phyloP scores from a whole-genome alignment of 1,140 invertebrate genomes.

The Drosophila athabasca region DNA sequence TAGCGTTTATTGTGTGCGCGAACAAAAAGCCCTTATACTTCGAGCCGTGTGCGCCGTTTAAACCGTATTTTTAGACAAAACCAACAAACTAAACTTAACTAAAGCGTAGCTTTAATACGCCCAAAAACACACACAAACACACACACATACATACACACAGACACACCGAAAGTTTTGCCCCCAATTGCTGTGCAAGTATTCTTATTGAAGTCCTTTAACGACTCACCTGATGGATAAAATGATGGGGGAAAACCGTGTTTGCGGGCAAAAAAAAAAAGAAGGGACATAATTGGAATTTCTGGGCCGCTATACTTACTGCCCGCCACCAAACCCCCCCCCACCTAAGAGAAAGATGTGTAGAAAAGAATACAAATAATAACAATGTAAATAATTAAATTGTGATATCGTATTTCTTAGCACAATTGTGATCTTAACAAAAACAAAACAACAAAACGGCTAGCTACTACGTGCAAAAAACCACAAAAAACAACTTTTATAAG shows the following conservation, averaged over 20 bases:
- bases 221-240: too few relatives aligned
- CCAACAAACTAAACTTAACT: constrained; percentile 47
- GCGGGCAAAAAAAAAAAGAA: not conserved
- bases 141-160: too few relatives aligned
- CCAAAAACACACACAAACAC: not conserved
- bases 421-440: constrained; percentile 77
- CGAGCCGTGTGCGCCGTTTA: constrained; percentile 32
- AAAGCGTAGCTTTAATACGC: constrained; percentile 71
- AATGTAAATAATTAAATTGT: constrained; percentile 81
- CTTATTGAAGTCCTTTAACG: not conserved
- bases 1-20: constrained; percentile 36
- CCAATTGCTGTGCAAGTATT: constrained; percentile 16
- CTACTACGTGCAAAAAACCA: constrained; percentile 57
- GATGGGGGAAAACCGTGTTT: not conserved
- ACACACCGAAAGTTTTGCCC: constrained; percentile 14
- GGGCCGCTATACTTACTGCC: constrained; percentile 52
- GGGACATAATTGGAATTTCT: constrained; percentile 16
- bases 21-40: constrained; percentile 34
- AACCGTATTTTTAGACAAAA: constrained; percentile 43
- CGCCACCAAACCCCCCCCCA: constrained; percentile 38
- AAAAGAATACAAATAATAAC: constrained; percentile 69
- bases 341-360: constrained; percentile 56
- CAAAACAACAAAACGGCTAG: constrained; percentile 57
- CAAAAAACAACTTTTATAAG: constrained; percentile 58
- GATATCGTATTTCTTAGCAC: constrained; percentile 82